phyloP scores from a whole-genome alignment of 2,797 vertebrate genomes.

The Catostomus latipinnis region DNA sequence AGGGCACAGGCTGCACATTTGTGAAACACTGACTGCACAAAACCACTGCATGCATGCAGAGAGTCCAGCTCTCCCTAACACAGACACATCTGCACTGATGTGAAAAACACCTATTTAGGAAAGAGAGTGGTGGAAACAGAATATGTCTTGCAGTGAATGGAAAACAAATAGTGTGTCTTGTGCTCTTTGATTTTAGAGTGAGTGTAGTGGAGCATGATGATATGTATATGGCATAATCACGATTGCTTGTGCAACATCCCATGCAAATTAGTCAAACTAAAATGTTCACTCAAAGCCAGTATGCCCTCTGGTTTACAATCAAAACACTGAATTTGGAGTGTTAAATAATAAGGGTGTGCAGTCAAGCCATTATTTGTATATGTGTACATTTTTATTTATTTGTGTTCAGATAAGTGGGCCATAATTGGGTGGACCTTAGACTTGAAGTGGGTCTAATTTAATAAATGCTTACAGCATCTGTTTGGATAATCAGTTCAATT shows the following conservation, averaged over 20 bases:
- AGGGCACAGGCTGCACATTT: slow-evolving; percentile 23
- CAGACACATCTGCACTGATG: slow-evolving; percentile 28
- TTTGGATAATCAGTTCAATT: neutral
- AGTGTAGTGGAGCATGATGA: slow-evolving; percentile 55
- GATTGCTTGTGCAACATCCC: slow-evolving; percentile 64
- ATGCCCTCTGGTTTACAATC: slow-evolving; percentile 84
- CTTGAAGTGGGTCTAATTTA: too few relatives aligned
- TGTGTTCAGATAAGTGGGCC: neutral
- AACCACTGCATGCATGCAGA: slow-evolving; percentile 44
- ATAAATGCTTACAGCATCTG: neutral
- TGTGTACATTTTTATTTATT: neutral
- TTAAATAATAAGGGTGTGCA: neutral
- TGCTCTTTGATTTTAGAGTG: slow-evolving; percentile 57
- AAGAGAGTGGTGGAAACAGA: slow-evolving; percentile 11
- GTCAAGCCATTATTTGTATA: neutral
- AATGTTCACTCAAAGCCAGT: slow-evolving; percentile 57
- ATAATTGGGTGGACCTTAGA: too few relatives aligned
- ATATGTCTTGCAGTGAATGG: slow-evolving; percentile 40
- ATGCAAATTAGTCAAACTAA: slow-evolving; percentile 75
- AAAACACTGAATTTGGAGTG: neutral
- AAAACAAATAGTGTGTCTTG: slow-evolving; percentile 38
- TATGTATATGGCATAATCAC: slow-evolving; percentile 19
- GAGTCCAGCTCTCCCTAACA: neutral
- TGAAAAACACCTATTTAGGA: slow-evolving; percentile 23
- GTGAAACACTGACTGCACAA: slow-evolving; percentile 59